phyloP scores from a whole-genome alignment of 2,113 vertebrate genomes.

The Hydrolagus affinis region DNA sequence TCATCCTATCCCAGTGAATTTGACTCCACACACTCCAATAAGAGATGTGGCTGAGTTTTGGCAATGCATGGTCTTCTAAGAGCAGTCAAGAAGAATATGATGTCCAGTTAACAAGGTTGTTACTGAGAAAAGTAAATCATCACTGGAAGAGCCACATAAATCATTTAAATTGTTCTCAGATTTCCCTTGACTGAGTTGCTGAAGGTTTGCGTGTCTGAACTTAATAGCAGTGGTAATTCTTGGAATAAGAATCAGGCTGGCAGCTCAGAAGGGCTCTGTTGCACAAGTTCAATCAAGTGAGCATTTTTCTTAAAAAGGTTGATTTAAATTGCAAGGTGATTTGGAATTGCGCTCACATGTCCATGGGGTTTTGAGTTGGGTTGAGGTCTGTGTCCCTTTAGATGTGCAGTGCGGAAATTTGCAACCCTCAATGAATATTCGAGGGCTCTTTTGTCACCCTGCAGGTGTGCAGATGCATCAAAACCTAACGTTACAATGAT shows the following conservation, averaged over 20 bases:
- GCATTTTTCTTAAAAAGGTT: background rate
- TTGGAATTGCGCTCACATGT: background rate
- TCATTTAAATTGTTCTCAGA: background rate
- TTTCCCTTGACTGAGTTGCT: background rate
- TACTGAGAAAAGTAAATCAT: background rate
- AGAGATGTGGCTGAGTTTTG: no score
- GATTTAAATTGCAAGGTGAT: background rate
- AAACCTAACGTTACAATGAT: background rate
- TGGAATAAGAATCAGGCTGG: background rate
- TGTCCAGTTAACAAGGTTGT: no score
- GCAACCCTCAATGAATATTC: background rate
- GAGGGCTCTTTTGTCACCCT: background rate
- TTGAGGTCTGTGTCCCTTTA: background rate
- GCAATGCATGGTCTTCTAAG: no score
- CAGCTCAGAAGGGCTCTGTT: background rate
- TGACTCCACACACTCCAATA: background rate
- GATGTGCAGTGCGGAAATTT: background rate
- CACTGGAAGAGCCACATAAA: background rate
- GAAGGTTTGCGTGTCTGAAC: slow-evolving; percentile 6
- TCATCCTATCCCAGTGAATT: background rate
- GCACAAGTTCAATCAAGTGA: background rate
- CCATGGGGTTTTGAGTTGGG: background rate
- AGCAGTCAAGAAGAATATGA: background rate
- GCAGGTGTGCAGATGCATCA: background rate
- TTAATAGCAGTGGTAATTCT: background rate